Base-by-base conservation (phyloP, 2,888 invertebrate genomes). In the Masnerella sp. region DNA sequence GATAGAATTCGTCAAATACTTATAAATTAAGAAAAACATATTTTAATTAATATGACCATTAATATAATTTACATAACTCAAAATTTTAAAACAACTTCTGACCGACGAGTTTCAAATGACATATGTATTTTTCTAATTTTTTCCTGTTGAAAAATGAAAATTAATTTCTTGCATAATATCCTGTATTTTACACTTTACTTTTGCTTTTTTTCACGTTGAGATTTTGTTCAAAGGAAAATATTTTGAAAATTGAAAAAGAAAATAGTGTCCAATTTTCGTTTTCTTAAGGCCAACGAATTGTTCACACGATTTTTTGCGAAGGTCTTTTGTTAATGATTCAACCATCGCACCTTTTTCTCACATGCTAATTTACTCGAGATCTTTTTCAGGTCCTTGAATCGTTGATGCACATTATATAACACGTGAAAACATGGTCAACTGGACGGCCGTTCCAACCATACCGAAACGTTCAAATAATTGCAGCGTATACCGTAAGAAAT, bases 321-420 rank as follows among this genome's bases (percentile, higher is more conserved):
- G 58, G 43, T 58, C 58, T n/a, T 58, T 22, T 9, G 22, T n/a
- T 34, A 58, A 58, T 47, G 15, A 47, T 30, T 59, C 40, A 36
- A 47, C 61, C 49, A 30, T 61, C 4, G 25, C 18, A 11, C 18
- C 20, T 49, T 49, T 62, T 62, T 51, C 51, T 62, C 28, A 11
- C 38, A 47, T 20, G 38, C 14, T 38, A 47, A 56, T 65, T 65
- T 34, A 47, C 30, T 17, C 11, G 1, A 43, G 15, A 36, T 45
- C 45, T 47, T 47, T 38, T 54, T 38, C 54, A 38, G 65, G 42
- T 54, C 65, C 65, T 65, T 65, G 65, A 54, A 47, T 54, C 25
- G n/a, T 9, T 36, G 36, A 65, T 32, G 45, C 22, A 32, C 40
- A 28, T 65, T 54, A 56, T 32, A 32, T 40, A 65, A 65, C 25